Percentiles rank a stretch among this genome's conserved stretches.
phyloP scores from a whole-genome alignment of 92 coral and sea anemone species.

The Siderastrea siderea region DNA sequence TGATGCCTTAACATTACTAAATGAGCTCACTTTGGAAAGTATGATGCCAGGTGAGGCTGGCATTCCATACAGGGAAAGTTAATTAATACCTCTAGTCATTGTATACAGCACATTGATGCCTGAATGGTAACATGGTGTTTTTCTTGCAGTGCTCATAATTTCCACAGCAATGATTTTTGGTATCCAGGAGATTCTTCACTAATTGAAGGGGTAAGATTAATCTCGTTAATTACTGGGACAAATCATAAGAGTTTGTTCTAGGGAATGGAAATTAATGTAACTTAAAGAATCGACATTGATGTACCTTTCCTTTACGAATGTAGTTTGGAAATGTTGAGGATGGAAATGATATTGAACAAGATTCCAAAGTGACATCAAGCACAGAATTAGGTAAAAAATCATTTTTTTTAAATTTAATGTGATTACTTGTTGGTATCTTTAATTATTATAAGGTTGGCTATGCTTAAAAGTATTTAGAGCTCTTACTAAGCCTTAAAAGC shows the following conservation, averaged over 20 bases:
- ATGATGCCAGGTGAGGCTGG: no score
- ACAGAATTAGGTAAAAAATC: slow-evolving; percentile 45
- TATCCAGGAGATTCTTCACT: slow-evolving; percentile 31
- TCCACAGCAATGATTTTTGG: slow-evolving; percentile 17
- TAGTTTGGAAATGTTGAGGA: slow-evolving; percentile 24
- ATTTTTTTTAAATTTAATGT: background rate
- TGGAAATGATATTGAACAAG: slow-evolving; percentile 42
- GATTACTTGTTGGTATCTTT: no score
- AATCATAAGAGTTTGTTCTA: background rate
- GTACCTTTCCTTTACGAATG: background rate
- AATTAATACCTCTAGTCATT: no score
- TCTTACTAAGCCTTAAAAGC: no score
- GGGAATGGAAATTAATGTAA: background rate
- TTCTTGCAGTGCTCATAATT: slow-evolving; percentile 20
- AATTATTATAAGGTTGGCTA: no score
- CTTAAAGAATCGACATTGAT: background rate
- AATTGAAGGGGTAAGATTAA: slow-evolving; percentile 28
- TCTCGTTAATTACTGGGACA: background rate
- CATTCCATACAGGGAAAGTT: no score
- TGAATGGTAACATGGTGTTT: background rate
- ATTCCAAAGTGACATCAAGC: slow-evolving; percentile 53
- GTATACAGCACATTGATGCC: no score
- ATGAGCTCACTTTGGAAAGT: no score
- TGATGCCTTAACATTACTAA: no score
- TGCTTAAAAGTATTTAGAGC: no score